Conservation (phyloP, 2,888 invertebrate species). For the Halictus quadricinctus region DNA sequence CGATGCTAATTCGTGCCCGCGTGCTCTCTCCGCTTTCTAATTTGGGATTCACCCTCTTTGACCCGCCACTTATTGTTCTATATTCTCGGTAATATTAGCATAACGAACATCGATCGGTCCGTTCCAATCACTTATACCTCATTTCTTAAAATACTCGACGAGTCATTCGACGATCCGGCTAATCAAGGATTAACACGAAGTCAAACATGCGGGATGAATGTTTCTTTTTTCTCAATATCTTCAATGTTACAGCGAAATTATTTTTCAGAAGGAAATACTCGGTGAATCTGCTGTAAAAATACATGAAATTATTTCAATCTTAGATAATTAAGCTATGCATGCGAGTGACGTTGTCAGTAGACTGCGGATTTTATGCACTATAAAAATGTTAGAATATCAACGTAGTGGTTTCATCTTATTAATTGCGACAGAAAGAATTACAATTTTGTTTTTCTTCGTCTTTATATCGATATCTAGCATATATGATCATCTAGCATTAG, state of each 20-base stretch:
- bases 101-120: slow-evolving; percentile 46
- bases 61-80: slow-evolving; percentile 64
- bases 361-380: not conserved
- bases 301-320: not conserved
- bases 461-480: no score
- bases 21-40: slow-evolving; percentile 69
- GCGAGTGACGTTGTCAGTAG: not conserved
- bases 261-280: not conserved
- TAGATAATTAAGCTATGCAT: no score
- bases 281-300: not conserved
- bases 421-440: no score
- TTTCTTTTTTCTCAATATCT: not conserved
- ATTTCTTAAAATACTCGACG: slow-evolving; percentile 23
- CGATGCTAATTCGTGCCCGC: slow-evolving; percentile 72
- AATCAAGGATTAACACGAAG: not conserved
- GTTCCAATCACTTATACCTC: slow-evolving; percentile 6
- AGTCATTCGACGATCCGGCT: not conserved
- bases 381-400: no score
- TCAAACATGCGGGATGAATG: not conserved
- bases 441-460: no score
- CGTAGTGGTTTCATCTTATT: no score
- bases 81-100: slow-evolving; percentile 63
- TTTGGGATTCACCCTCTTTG: slow-evolving; percentile 69
- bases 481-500: no score
- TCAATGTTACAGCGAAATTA: not conserved